phyloP scores from a whole-genome alignment of 2,888 invertebrate genomes.

The Ceriagrion tenellum region DNA sequence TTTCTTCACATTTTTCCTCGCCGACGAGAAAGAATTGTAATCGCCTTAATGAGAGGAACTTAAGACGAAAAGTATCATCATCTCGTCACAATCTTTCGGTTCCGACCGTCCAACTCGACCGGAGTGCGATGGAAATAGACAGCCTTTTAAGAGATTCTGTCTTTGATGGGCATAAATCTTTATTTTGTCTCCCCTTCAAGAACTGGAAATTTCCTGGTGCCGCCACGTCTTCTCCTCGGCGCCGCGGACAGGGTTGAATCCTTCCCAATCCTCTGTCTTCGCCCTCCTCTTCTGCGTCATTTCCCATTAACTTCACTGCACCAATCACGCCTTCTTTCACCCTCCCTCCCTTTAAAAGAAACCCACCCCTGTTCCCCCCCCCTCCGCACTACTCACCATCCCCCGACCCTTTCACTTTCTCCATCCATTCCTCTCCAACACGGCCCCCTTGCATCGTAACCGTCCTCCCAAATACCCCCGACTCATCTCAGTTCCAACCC shows the following conservation, averaged over 20 bases:
- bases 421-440: not conserved
- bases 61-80: not conserved
- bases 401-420: conserved; percentile 2
- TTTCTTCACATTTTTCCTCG: not conserved
- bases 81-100: not conserved
- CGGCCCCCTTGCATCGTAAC: not conserved
- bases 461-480: not conserved
- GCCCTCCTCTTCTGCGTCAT: conserved; percentile 1
- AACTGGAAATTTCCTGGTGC: not conserved
- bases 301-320: conserved; percentile 30
- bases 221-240: not conserved
- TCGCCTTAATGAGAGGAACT: not conserved
- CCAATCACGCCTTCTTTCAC: not conserved
- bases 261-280: not conserved
- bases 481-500: not conserved
- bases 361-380: not conserved
- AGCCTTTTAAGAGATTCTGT: not conserved
- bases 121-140: not conserved
- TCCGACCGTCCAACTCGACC: not conserved
- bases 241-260: not conserved
- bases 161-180: conserved; percentile 5
- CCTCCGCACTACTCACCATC: not conserved
- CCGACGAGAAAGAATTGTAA: not conserved
- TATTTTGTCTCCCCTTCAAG: not conserved
- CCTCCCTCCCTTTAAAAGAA: not conserved